Conservation (phyloP, 2,888 invertebrate species). For the Acanthacorydalis orientalis region DNA sequence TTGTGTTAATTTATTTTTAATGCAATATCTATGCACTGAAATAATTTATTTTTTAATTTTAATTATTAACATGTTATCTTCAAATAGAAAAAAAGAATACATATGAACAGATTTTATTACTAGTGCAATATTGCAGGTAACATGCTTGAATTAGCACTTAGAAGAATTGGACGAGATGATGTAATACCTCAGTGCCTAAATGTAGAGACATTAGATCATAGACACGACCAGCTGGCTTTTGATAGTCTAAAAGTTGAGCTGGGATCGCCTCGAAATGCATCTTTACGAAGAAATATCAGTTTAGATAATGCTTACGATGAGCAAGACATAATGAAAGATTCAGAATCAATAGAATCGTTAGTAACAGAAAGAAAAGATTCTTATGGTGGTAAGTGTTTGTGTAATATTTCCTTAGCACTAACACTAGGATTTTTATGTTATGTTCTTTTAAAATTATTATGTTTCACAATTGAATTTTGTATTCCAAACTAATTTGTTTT, state of each 20-base stretch:
- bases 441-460: no score
- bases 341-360: constrained; percentile 27
- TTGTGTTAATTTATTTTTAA: background rate
- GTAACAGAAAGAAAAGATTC: constrained; percentile 16
- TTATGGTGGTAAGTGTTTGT: background rate
- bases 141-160: constrained; percentile 67
- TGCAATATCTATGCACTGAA: no score
- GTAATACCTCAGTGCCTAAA: constrained; percentile 74
- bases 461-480: no score
- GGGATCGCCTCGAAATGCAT: constrained; percentile 18
- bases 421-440: no score
- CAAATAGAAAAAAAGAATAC: no score
- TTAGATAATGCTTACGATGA: constrained; percentile 38
- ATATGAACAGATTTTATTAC: background rate
- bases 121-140: constrained; percentile 27
- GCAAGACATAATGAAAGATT: constrained; percentile 52
- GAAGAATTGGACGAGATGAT: constrained; percentile 77
- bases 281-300: constrained; percentile 28
- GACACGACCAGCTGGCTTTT: constrained; percentile 30
- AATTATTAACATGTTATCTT: no score
- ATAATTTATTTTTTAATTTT: no score
- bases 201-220: constrained; percentile 30
- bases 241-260: constrained; percentile 34
- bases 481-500: no score
- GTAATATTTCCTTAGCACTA: background rate